Conservation (phyloP, 64 coral and sea anemone genomes). For the Actinia equina region DNA sequence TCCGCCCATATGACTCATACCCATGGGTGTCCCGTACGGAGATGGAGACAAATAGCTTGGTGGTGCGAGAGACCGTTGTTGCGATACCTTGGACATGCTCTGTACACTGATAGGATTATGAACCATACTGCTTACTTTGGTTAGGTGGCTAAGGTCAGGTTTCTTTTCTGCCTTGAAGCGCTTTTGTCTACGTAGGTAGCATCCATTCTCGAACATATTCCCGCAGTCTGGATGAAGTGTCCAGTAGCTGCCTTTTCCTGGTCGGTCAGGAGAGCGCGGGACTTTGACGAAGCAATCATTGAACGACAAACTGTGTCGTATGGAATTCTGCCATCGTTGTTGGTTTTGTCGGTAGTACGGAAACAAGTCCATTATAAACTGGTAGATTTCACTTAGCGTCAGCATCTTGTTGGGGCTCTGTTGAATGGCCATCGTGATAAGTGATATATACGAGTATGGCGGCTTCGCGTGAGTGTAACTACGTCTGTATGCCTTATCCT, state of each 20-base stretch:
- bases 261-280: constrained; percentile 93
- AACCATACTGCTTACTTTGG: constrained; percentile 73
- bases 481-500: constrained; percentile 88
- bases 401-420: constrained; percentile 99
- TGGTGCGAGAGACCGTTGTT: constrained; percentile 64
- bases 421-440: constrained; percentile 99
- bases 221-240: constrained; percentile 98
- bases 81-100: constrained; percentile 56
- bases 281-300: constrained; percentile 99
- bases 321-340: constrained; percentile 99
- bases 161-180: constrained; percentile 99
- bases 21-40: constrained; percentile 77
- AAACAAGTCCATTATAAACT: constrained; percentile 99
- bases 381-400: constrained; percentile 98
- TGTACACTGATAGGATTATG: constrained; percentile 49
- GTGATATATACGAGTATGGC: constrained; percentile 93
- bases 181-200: constrained; percentile 95
- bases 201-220: constrained; percentile 99
- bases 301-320: constrained; percentile 95
- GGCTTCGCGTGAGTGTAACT: constrained; percentile 98
- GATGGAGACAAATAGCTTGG: constrained; percentile 80
- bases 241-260: constrained; percentile 97
- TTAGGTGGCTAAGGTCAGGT: constrained; percentile 88
- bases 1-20: constrained; percentile 49
- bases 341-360: constrained; percentile 99